These are phyloP conservation scores for Agriopis leucophaearia DNA, from an alignment of 2,888 invertebrate species.

Conservation along the genomic window DNA sequence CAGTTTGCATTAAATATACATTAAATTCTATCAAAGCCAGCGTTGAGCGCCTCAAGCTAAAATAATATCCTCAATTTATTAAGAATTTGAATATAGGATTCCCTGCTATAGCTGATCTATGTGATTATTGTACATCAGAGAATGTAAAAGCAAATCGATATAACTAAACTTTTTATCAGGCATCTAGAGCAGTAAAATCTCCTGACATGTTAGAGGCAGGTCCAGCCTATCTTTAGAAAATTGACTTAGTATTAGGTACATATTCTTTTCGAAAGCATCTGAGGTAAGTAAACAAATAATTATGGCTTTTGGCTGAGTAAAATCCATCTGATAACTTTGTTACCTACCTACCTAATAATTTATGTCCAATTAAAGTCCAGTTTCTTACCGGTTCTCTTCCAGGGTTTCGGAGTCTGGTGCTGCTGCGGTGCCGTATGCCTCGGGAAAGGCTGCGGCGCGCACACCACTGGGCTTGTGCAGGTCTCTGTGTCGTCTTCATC, in stretches of 20 bases:
- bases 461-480: constrained; percentile 74
- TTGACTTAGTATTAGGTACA: too few species aligned
- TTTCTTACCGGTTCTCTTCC: constrained; percentile 82
- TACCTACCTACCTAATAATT: neutral
- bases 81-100: neutral
- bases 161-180: neutral
- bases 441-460: constrained; percentile 80
- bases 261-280: too few species aligned
- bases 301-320: too few species aligned
- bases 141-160: neutral
- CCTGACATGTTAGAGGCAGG: too few species aligned
- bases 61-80: neutral
- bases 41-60: constrained; percentile 14
- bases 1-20: constrained; percentile 11
- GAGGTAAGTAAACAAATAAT: too few species aligned
- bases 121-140: neutral
- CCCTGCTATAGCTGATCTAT: neutral
- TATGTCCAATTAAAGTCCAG: neutral
- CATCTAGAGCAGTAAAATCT: too few species aligned
- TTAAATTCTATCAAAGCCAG: constrained; percentile 1
- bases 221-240: too few species aligned
- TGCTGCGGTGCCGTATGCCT: constrained; percentile 70
- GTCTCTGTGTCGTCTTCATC: constrained; percentile 82
- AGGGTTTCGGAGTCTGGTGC: constrained; percentile 78
- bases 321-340: too few species aligned